Base-by-base conservation (phyloP, 2,113 vertebrate species). In the Gobio gobio region DNA sequence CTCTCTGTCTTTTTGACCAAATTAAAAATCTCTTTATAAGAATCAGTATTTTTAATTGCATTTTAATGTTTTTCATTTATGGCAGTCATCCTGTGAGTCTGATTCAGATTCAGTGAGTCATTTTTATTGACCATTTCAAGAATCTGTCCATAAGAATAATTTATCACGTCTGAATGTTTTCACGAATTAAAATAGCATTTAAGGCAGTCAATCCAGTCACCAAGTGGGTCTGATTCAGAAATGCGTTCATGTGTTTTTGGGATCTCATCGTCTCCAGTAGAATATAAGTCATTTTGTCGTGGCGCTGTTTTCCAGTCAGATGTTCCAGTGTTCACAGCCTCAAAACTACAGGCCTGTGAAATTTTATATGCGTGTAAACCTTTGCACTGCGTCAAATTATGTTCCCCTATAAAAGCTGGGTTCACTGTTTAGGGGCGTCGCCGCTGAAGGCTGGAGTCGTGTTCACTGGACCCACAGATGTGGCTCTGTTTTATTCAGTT, bases 401-500 rank as follows among this genome's bases (percentile, higher is more conserved):
- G 45, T 40, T 82, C 47, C 54, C 61, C 79, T 51, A 70, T 68
- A 70, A 70, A 80, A 81, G 54, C 72, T 92, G 90, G 70, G 49
- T 93, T 93, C 92, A n/a, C 68, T 72, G 68, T 66, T 51, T 51
- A 5, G 14, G 54, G 20, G 7, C 18, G 54, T 56, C 18, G 6
- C 54, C 18, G 54, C 18, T 56, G 54, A 56, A 20, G 22, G 54
- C 8, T 1, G 7, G 54, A 56, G 54, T 22, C 54, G 18, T 56
- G 54, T 56, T 56, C 18, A 22, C 86, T 87, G 81, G 91, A 86
- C 83, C 83, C 89, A 89, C 92, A 93, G 91, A 93, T 92, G 90
- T 91, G 87, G 85, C 85, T 88, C 89, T 87, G 91, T 89, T 93
- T 94, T 92, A 89, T 91, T 92, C 92, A 87, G 89, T 84, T 89